Evolutionary conservation across 2,113 vertebrate genomes (phyloP), one percentile per base, ranked within the genome.

Genomic region (Melanotaenia duboulayi): DNA sequence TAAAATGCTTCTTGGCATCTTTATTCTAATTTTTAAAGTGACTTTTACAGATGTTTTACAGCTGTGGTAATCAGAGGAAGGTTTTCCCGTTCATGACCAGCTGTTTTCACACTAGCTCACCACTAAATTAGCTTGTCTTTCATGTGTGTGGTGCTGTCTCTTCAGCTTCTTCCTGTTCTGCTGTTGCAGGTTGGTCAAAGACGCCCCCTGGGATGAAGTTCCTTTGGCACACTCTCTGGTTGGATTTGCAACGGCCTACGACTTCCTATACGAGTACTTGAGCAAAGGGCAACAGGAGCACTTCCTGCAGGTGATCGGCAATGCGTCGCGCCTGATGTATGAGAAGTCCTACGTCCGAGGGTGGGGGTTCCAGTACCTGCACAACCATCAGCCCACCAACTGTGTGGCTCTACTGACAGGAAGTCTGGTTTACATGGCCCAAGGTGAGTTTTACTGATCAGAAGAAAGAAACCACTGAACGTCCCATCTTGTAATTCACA

Each of bases 301-400:
- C 20, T 99, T 98, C 91, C 94, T 99, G 58, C 96, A 98, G 90
- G 97, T 97, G 57, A 98, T 99, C 54, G 97, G 96, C 89, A 98
- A 99, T 16, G 95, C 94, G 58, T 96, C 98, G 0, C 95, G 94
- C 23, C 94, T 96, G 49, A 99, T 99, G 97, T 99, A 99, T 0
- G 97, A 98, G 89, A 95, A 96, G 40, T 99, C 98, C 0, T 97
- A 96, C 77, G 92, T 94, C 61, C 94, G 97, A 50, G 98, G 97
- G 72, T 99, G 98, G 98, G 97, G 97, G 0, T 99, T 99, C 91
- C 98, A 99, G 77, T 99, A 99, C 87, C 93, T 99, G 40, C 98
- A 99, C 90, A 99, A 99, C 78, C 98, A 99, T 87, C 98, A 99
- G 82, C 98, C 98, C 80, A 99, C 98, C 91, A 99, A 99, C 93